These are phyloP conservation scores for Gavia stellata DNA, from an alignment of 2,113 vertebrate species.

Conservation along the genomic window DNA sequence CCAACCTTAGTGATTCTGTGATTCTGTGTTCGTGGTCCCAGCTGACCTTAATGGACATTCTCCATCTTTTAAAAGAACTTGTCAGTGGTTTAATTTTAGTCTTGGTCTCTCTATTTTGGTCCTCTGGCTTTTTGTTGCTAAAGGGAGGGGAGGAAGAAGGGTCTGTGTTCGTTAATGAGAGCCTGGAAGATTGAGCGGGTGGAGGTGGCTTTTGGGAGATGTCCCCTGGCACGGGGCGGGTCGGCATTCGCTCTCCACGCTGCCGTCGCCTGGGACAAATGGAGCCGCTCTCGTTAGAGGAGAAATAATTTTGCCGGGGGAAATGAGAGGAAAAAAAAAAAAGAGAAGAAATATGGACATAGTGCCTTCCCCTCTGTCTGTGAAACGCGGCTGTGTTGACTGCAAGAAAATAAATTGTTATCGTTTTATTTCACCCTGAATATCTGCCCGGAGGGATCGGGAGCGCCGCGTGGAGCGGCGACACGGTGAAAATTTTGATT, in stretches of 20 bases:
- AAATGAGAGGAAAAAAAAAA: background rate
- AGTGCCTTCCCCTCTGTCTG: background rate
- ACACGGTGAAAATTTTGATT: background rate
- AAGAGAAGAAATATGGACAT: background rate
- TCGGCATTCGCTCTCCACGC: background rate
- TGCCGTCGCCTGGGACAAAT: background rate
- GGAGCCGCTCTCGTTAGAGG: background rate
- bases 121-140: background rate
- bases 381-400: background rate
- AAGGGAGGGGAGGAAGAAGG: background rate
- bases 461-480: rapidly evolving
- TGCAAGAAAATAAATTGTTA: background rate
- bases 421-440: background rate
- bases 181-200: background rate
- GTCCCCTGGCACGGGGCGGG: background rate
- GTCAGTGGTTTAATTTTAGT: background rate
- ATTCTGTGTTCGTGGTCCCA: background rate
- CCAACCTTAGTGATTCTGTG: no score
- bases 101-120: background rate
- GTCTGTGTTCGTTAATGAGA: background rate
- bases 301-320: slow-evolving; percentile 11
- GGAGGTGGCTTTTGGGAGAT: background rate
- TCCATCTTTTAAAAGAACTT: background rate
- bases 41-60: background rate
- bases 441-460: background rate